Evolutionary conservation across 2,113 vertebrate genomes (phyloP).

Genomic region (Silurus glanis): DNA sequence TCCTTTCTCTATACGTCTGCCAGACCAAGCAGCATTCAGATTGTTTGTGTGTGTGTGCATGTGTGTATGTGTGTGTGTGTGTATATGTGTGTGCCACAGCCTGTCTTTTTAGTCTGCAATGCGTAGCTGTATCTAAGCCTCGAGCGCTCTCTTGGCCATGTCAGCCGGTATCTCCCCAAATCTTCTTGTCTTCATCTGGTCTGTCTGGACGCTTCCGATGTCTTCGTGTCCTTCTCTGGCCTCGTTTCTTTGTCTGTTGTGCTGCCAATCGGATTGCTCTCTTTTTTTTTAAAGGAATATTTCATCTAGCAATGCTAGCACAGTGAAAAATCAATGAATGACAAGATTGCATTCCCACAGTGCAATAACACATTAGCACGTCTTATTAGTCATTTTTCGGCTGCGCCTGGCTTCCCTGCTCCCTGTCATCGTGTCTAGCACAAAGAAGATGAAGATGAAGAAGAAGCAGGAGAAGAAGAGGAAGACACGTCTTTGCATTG

Average conservation of each 20-base stretch:
- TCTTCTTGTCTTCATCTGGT: not conserved
- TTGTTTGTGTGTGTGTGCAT: not conserved
- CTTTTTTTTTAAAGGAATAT: not conserved
- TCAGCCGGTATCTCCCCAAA: not conserved
- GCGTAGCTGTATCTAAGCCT: not conserved
- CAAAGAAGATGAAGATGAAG: not conserved
- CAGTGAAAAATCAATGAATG: conserved; percentile 1
- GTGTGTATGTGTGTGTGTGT: not conserved
- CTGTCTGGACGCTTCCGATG: not conserved
- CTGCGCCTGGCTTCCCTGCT: not conserved
- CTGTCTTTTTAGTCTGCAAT: conserved; percentile 9
- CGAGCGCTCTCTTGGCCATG: not conserved
- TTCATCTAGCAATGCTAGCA: not conserved
- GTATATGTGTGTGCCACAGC: not conserved
- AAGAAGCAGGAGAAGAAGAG: not conserved
- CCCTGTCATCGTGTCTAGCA: not conserved
- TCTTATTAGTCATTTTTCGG: not conserved
- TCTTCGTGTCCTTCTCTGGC: conserved; percentile 1
- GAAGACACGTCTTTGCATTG: conserved; percentile 8
- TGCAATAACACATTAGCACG: conserved; percentile 5
- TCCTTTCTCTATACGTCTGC: not conserved
- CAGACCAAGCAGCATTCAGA: not conserved
- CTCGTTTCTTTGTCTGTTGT: not conserved
- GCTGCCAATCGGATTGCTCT: not conserved
- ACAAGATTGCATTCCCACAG: not conserved